Evolutionary conservation across 2,888 invertebrate species (phyloP).

Genomic region (Calameuta pallipes): DNA sequence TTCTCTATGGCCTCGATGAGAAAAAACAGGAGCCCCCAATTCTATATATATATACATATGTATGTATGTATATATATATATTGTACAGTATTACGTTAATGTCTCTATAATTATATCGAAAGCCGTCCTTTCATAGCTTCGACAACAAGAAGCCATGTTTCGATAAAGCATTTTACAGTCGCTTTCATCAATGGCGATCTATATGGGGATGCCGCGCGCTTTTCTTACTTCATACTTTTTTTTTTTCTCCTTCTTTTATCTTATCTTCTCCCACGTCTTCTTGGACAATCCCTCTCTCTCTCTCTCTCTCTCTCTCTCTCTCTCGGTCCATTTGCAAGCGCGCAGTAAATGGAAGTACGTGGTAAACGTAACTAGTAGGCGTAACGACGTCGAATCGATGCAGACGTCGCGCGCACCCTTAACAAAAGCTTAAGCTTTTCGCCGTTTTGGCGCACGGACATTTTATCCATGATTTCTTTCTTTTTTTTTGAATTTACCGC

Average conservation of each 20-base stretch:
- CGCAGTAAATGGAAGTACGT: slow-evolving; percentile 22
- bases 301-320: too few species aligned
- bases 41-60: too few species aligned
- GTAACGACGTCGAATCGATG: slow-evolving; percentile 48
- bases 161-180: slow-evolving; percentile 2
- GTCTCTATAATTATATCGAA: not conserved
- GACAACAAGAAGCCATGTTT: not conserved
- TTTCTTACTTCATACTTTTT: too few species aligned
- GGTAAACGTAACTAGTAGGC: slow-evolving; percentile 41
- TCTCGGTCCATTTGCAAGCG: too few species aligned
- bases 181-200: too few species aligned
- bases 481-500: not conserved
- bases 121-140: slow-evolving; percentile 3
- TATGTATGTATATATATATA: too few species aligned
- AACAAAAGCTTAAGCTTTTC: slow-evolving; percentile 42
- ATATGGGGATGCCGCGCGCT: too few species aligned
- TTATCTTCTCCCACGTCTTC: too few species aligned
- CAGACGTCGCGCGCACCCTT: slow-evolving; percentile 55
- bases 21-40: slow-evolving; percentile 1
- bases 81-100: too few species aligned
- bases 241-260: too few species aligned
- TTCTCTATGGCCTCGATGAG: too few species aligned
- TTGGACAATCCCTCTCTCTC: too few species aligned
- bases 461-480: not conserved
- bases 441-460: slow-evolving; percentile 11